Evolutionary conservation across 2,113 vertebrate species (phyloP).

Genomic region (Galeopterus variegatus): DNA sequence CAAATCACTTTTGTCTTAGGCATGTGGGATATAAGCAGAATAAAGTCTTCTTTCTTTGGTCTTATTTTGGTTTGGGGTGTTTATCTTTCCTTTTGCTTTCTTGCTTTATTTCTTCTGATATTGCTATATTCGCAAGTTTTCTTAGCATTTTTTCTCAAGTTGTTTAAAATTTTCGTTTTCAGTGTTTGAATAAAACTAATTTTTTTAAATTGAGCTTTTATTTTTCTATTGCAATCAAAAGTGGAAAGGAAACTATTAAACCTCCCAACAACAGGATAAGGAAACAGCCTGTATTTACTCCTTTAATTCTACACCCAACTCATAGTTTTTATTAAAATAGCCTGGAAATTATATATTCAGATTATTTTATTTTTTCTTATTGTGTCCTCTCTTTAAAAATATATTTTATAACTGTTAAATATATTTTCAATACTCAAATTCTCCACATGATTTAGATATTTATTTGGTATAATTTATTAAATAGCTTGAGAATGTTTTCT

Average conservation of each 20-base stretch:
- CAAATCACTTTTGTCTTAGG: neutral
- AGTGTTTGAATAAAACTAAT: constrained; percentile 12
- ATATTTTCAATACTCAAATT: neutral
- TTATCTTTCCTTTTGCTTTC: neutral
- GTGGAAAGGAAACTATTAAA: neutral
- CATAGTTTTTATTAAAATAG: neutral
- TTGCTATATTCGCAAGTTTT: neutral
- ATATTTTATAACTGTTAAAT: neutral
- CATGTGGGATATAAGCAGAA: neutral
- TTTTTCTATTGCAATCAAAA: neutral
- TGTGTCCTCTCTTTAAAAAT: neutral
- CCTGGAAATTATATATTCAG: neutral
- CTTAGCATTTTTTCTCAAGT: neutral
- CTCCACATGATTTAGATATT: neutral
- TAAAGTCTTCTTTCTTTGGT: neutral
- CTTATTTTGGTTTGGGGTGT: neutral
- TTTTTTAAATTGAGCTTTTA: neutral
- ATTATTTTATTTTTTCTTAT: neutral
- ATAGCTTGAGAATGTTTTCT: neutral
- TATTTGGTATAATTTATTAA: constrained; percentile 10
- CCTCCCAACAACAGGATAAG: neutral
- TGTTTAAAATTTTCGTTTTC: neutral
- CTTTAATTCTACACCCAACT: neutral
- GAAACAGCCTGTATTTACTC: neutral
- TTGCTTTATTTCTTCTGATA: neutral